Conservation (phyloP, 2,888 invertebrate species). For the Pachydiplax longipennis region DNA sequence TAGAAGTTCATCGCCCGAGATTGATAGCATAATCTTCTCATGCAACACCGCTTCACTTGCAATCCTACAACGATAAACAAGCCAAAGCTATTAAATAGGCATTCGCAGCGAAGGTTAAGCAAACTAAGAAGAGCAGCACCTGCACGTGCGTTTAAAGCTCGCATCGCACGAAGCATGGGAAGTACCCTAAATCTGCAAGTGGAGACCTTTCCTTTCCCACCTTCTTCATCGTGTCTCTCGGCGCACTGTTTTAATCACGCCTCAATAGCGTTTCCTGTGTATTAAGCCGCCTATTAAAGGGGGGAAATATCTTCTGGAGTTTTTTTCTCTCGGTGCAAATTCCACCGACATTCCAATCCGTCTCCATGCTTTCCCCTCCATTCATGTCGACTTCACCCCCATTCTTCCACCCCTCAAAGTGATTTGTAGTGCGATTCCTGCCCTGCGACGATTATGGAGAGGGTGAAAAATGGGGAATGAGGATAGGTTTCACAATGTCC, state of each 20-base stretch:
- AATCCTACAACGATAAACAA: no score
- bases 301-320: conserved; percentile 49
- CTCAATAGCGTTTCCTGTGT: conserved; percentile 52
- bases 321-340: conserved; percentile 6
- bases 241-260: conserved; percentile 50
- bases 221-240: conserved; percentile 48
- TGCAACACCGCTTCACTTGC: no score
- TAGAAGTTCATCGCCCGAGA: no score
- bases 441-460: conserved; percentile 24
- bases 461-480: conserved; percentile 21
- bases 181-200: no score
- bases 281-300: background rate
- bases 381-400: background rate
- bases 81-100: no score
- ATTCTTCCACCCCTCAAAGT: background rate
- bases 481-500: conserved; percentile 26
- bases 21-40: no score
- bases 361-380: background rate
- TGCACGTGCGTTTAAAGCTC: no score
- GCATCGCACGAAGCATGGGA: no score
- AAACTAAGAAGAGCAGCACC: no score
- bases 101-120: no score
- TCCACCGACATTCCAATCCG: background rate
- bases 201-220: conserved; percentile 38
- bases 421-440: conserved; percentile 32